A percentile compares a stretch with the other conserved stretches of the same genome.
These are phyloP conservation scores for Neopipo cinnamomea DNA, from an alignment of 2,113 vertebrate species.

Conservation along the genomic window DNA sequence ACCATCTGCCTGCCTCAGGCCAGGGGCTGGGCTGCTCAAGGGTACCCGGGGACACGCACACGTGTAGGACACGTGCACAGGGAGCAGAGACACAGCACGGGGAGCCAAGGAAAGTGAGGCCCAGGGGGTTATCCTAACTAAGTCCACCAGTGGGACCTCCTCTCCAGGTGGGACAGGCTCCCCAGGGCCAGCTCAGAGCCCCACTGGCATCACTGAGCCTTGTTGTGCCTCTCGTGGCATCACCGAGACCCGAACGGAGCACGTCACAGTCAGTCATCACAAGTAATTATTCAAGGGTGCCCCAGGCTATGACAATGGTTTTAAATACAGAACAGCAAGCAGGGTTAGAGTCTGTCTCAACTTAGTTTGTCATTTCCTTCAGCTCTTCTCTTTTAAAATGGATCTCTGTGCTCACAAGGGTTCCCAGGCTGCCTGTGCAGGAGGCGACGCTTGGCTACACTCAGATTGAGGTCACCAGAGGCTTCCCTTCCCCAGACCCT, in stretches of 20 bases:
- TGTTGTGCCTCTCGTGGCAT: not conserved
- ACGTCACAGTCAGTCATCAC: not conserved
- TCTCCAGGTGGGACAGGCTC: not conserved
- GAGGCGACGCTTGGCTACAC: not conserved
- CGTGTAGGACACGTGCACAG: accelerated
- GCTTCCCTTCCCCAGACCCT: not conserved
- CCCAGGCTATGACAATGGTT: not conserved
- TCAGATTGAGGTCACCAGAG: not conserved
- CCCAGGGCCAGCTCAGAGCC: not conserved
- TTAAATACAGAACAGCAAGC: slow-evolving; percentile 30
- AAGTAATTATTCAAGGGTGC: not conserved
- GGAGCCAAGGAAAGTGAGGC: not conserved
- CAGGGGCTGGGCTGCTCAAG: not conserved
- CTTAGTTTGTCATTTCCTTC: not conserved
- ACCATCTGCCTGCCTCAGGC: not conserved
- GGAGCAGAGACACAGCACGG: not conserved
- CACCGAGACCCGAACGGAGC: not conserved
- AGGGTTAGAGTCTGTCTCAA: not conserved
- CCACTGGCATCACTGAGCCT: accelerated
- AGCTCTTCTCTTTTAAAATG: not conserved
- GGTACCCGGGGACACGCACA: not conserved
- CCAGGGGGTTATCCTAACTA: not conserved
- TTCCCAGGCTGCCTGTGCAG: not conserved
- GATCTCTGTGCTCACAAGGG: not conserved
- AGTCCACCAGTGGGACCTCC: not conserved